Evolutionary conservation across 2,888 invertebrate species (phyloP).

Genomic region (Trypoxylon attenuatum): DNA sequence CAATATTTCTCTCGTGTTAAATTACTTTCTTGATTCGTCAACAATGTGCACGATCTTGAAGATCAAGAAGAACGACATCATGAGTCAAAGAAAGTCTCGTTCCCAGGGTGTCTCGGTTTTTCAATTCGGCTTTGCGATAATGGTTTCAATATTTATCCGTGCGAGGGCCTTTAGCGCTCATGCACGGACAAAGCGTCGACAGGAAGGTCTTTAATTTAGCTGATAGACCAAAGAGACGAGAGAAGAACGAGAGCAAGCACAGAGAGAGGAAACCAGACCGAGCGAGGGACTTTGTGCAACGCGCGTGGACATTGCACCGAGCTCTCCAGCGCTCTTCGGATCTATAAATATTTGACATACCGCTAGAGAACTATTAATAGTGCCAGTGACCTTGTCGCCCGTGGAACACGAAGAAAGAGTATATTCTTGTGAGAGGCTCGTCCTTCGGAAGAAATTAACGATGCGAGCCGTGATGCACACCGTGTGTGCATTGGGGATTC

Average conservation of each 20-base stretch:
- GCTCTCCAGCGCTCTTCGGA: constrained; percentile 13
- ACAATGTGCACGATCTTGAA: background rate
- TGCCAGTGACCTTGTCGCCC: constrained; percentile 10
- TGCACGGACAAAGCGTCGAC: background rate
- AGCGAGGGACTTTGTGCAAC: background rate
- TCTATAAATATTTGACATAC: constrained; percentile 5
- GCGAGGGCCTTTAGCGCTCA: background rate
- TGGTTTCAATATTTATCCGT: background rate
- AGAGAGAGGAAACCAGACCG: background rate
- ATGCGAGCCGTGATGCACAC: background rate
- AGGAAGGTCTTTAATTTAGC: background rate
- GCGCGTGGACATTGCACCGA: background rate
- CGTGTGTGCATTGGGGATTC: constrained; percentile 18
- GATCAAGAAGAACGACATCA: background rate
- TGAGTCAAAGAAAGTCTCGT: no score
- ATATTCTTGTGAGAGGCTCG: background rate
- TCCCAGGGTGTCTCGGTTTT: background rate
- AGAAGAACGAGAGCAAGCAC: background rate
- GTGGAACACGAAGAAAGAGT: no score
- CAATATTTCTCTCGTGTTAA: no score
- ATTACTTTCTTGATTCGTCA: no score
- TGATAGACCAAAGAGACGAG: background rate
- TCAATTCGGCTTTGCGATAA: background rate
- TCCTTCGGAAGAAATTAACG: constrained; percentile 15
- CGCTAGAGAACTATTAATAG: constrained; percentile 19